Evolutionary conservation across 2,113 vertebrate species (phyloP).

Genomic region (Corynorhinus townsendii): DNA sequence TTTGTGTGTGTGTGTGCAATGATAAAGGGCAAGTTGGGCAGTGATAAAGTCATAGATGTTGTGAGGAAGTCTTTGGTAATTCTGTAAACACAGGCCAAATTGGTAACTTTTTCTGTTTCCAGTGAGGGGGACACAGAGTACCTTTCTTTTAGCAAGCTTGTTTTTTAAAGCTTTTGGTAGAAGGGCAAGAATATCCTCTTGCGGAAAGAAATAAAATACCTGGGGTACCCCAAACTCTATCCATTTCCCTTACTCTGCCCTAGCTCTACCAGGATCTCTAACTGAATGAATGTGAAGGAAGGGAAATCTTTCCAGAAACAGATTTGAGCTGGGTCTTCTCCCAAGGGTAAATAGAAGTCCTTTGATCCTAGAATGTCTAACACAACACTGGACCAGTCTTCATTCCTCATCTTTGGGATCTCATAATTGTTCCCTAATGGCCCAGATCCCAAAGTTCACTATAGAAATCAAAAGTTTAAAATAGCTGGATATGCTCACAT

Average conservation of each 20-base stretch:
- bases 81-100: background rate
- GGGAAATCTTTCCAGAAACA: background rate
- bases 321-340: background rate
- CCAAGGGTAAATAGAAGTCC: background rate
- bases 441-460: background rate
- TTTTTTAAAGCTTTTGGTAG: background rate
- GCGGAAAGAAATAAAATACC: background rate
- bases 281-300: background rate
- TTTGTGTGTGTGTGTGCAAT: background rate
- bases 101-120: background rate
- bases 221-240: background rate
- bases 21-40: background rate
- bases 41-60: background rate
- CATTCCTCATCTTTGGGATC: background rate
- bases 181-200: background rate
- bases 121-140: background rate
- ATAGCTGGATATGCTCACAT: background rate
- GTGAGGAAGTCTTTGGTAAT: background rate
- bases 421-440: background rate
- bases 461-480: background rate
- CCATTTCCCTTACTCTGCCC: background rate
- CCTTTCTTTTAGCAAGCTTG: background rate
- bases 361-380: background rate
- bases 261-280: background rate
- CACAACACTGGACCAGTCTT: background rate